Percentiles rank a stretch among this genome's conserved stretches.
Evolutionary conservation across 1,140 invertebrate species (phyloP).

Genomic region (Aphis craccivora): DNA sequence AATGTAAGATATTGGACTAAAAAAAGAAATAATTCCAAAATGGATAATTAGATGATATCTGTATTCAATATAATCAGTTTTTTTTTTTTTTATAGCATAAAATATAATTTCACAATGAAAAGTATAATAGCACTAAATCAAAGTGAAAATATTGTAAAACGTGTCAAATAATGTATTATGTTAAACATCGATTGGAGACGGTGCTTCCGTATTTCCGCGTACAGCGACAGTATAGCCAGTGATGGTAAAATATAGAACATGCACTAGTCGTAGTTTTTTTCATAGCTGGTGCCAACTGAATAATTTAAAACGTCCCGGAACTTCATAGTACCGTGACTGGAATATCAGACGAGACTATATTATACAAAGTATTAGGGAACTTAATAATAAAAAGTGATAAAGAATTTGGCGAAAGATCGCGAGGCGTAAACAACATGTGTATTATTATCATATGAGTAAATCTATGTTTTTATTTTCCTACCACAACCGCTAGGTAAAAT

Average conservation of each 20-base stretch:
- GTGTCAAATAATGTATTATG: constrained; percentile 29
- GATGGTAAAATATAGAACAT: background rate
- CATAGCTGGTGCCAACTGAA: constrained; percentile 19
- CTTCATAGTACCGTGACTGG: background rate
- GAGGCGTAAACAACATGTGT: background rate
- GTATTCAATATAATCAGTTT: background rate
- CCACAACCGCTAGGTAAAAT: background rate
- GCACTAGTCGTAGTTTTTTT: constrained; percentile 17
- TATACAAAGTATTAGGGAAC: background rate
- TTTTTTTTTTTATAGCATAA: background rate
- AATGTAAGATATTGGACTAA: too few species aligned
- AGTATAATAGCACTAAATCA: background rate
- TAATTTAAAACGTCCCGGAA: constrained; percentile 33
- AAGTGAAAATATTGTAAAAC: background rate
- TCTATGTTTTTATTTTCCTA: background rate
- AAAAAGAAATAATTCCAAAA: background rate
- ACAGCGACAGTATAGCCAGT: background rate
- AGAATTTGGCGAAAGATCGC: background rate
- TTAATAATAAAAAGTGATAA: background rate
- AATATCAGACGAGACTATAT: background rate
- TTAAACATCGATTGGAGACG: constrained; percentile 1
- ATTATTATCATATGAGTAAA: background rate
- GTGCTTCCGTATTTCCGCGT: background rate
- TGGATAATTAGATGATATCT: background rate
- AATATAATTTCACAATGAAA: background rate